Base-by-base conservation (phyloP, 2,797 vertebrate species). In the Merluccius polli region DNA sequence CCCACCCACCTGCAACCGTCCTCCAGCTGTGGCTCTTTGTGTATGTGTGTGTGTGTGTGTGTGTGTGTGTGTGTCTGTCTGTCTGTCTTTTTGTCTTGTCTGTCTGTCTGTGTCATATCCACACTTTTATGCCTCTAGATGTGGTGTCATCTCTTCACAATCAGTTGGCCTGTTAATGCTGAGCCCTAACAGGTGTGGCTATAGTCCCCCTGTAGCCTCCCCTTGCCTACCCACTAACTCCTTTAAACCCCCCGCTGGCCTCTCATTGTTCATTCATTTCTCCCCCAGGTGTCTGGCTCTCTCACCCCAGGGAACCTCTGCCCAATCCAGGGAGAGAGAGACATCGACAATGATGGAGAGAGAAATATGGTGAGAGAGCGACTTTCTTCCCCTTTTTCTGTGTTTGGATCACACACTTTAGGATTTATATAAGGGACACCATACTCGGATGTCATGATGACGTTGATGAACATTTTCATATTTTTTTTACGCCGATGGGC, bases 11-110 rank as follows among this genome's bases (percentile, higher is more conserved):
- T 91, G 88, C 84, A 86, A 84, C 81, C 85, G 81, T 85, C 87
- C 92, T 92, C 88, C 92, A 92, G 87, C 89, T 92, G 93, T 87
- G 83, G 74, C 86, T 65, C 77, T 76, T 80, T 79, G 84, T 84
- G 84, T 83, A 85, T 72, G 24, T 72, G 73, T 33, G 67, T 69
- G 75, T 72, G 59, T 65, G 59, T 65, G 59, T 65, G 59, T 65
- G 59, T 65, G 59, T 65, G 59, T 63, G 59, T 63, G 59, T 63
- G 52, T 63, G 52, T 63, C n/a, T 69, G 67, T 30, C 16, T 69
- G 30, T 27, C 27, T 27, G 65, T 52, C 18, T 52, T 18, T 52
- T 18, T 52, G 48, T 52, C 18, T n/a, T 52, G 48, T 52, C 1
- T 63, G 52, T 63, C 21, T 63, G n/a, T 63, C 21, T 63, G 52